Evolutionary conservation across 1,140 invertebrate species (phyloP).

Genomic region (Trichogramma pretiosum): DNA sequence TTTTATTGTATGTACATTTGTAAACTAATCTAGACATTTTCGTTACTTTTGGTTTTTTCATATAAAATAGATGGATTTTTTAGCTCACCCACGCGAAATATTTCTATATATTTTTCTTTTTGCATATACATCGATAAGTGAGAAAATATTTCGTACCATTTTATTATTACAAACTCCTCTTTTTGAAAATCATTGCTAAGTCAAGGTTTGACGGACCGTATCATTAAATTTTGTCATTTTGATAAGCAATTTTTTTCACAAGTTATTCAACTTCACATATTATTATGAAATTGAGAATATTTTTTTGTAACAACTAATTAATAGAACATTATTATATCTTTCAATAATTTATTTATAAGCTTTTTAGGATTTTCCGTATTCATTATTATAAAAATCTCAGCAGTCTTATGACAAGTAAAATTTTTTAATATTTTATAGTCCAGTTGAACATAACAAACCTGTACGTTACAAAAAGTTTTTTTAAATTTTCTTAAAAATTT

Average conservation of each 20-base stretch:
- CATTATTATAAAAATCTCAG: constrained; percentile 17
- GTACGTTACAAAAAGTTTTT: constrained; percentile 1
- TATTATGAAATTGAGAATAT: constrained; percentile 13
- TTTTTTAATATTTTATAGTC: constrained; percentile 5
- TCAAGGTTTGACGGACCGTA: too few relatives aligned
- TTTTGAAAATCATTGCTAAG: too few relatives aligned
- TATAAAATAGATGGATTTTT: constrained; percentile 24
- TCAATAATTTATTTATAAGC: constrained; percentile 7
- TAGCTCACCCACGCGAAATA: constrained; percentile 8
- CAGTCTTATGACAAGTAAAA: constrained; percentile 16
- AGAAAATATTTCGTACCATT: constrained; percentile 17
- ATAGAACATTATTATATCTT: constrained; percentile 5
- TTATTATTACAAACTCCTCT: too few relatives aligned
- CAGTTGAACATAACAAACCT: background rate
- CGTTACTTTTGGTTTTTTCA: constrained; percentile 23
- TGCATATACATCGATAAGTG: constrained; percentile 1
- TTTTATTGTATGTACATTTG: too few relatives aligned
- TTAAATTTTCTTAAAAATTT: too few relatives aligned
- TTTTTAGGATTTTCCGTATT: too few relatives aligned
- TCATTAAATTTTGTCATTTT: constrained; percentile 21
- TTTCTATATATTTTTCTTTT: too few relatives aligned
- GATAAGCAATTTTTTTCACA: constrained; percentile 9
- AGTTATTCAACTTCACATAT: too few relatives aligned
- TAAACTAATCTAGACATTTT: constrained; percentile 20
- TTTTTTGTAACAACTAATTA: constrained; percentile 4